Evolutionary conservation across 1,140 invertebrate species (phyloP).

Genomic region (Rhyacophila brunnea): DNA sequence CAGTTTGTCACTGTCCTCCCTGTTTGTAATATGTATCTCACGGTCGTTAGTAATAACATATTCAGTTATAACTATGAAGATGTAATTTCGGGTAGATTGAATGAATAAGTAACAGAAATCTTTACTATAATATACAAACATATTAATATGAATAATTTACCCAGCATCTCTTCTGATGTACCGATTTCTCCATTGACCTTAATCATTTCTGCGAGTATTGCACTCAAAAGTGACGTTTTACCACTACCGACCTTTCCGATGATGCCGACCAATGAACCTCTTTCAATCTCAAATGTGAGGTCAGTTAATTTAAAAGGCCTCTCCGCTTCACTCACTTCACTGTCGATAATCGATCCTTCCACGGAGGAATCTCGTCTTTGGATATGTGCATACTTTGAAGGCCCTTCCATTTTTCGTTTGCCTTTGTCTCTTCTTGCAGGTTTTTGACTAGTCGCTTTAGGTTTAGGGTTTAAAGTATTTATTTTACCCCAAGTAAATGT

Average conservation of each 20-base stretch:
- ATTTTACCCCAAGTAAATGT: conserved; percentile 49
- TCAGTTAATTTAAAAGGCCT: conserved; percentile 53
- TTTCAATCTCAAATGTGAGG: conserved; percentile 59
- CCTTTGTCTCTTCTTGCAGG: conserved; percentile 9
- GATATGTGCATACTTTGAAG: conserved; percentile 26
- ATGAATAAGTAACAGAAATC: too few relatives aligned
- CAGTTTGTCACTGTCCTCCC: too few relatives aligned
- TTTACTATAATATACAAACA: too few relatives aligned
- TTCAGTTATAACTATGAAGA: too few relatives aligned
- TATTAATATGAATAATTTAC: too few relatives aligned
- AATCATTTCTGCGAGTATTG: conserved; percentile 72
- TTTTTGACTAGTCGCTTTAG: conserved; percentile 5
- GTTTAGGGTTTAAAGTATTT: conserved; percentile 5
- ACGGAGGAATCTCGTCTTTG: conserved; percentile 31
- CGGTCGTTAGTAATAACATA: too few relatives aligned
- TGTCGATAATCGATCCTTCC: conserved; percentile 13
- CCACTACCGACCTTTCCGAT: conserved; percentile 74
- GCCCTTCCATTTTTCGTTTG: conserved; percentile 7
- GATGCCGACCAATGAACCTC: conserved; percentile 69
- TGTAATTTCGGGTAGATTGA: too few relatives aligned
- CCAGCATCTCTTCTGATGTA: conserved; percentile 60
- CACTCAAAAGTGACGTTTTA: conserved; percentile 73
- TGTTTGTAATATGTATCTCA: too few relatives aligned
- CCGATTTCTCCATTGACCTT: conserved; percentile 63
- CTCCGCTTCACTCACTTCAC: conserved; percentile 16